Conservation (phyloP, 2,888 invertebrate genomes). For the Ditula angustiorana region DNA sequence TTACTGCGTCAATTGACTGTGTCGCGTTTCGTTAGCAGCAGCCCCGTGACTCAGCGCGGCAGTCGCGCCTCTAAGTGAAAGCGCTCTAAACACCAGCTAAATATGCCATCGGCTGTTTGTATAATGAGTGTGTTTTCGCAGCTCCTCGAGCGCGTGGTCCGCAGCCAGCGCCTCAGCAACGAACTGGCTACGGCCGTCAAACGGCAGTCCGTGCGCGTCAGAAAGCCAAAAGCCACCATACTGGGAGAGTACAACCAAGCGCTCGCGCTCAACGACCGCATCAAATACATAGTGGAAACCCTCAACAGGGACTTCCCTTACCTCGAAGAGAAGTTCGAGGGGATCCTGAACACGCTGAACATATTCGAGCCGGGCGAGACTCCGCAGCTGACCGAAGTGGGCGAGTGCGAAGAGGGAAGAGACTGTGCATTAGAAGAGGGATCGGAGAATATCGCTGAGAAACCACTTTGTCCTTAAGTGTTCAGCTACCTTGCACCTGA, state of each 20-base stretch:
- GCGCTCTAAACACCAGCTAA: too few relatives aligned
- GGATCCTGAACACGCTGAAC: constrained; percentile 81
- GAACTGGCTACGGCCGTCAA: constrained; percentile 84
- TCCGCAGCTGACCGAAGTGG: constrained; percentile 57
- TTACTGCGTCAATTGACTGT: too few relatives aligned
- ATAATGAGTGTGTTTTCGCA: constrained; percentile 45
- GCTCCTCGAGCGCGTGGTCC: constrained; percentile 86
- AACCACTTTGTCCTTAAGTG: constrained; percentile 54
- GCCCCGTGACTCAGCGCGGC: too few relatives aligned
- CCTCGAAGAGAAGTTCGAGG: constrained; percentile 66
- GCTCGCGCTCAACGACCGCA: constrained; percentile 74
- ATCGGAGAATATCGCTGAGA: constrained; percentile 57
- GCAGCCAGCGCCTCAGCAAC: constrained; percentile 89
- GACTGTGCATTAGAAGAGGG: too few relatives aligned
- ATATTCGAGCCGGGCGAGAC: constrained; percentile 64
- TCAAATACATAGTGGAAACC: constrained; percentile 84
- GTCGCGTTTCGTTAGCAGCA: too few relatives aligned
- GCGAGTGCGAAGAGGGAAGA: constrained; percentile 44
- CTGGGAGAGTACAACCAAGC: constrained; percentile 83
- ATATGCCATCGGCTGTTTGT: too few relatives aligned
- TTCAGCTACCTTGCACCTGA: not conserved
- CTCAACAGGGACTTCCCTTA: constrained; percentile 87
- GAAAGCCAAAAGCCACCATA: constrained; percentile 77
- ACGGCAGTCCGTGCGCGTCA: constrained; percentile 65
- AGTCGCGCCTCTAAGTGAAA: too few relatives aligned